These are phyloP conservation scores for Salticus scenicus DNA, from an alignment of 2,888 invertebrate genomes.

Conservation along the genomic window DNA sequence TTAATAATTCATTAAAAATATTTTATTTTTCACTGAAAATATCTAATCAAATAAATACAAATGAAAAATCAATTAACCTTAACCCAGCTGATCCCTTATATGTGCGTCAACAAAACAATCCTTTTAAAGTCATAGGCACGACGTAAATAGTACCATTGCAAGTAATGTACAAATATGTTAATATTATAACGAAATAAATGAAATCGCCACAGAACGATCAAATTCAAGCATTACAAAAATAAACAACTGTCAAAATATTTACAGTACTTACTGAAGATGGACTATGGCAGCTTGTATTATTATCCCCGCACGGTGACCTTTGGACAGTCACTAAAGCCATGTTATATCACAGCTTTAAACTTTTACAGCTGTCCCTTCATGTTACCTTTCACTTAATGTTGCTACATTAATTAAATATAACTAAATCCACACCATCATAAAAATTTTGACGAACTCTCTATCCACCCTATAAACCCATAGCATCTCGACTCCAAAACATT, in stretches of 20 bases:
- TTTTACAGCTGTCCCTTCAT: too few species aligned
- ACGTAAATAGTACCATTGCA: not conserved
- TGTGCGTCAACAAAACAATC: conserved; percentile 26
- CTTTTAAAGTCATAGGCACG: conserved; percentile 16
- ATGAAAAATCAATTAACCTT: not conserved
- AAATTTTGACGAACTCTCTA: conserved; percentile 40
- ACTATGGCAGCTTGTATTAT: conserved; percentile 36
- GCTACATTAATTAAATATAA: conserved; percentile 29
- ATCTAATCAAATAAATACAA: too few species aligned
- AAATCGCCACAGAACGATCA: not conserved
- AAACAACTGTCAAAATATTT: conserved; percentile 3
- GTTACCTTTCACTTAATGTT: not conserved
- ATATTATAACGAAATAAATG: too few species aligned
- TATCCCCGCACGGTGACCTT: conserved; percentile 65
- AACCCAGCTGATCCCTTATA: conserved; percentile 22
- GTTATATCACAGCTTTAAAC: conserved; percentile 25
- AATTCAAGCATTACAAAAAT: not conserved
- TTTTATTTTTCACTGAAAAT: too few species aligned
- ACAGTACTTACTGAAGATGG: conserved; percentile 51
- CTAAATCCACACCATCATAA: conserved; percentile 7
- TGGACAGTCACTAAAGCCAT: conserved; percentile 69
- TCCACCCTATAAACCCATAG: conserved; percentile 63
- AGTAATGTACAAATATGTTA: not conserved
- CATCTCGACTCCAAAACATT: conserved; percentile 45
- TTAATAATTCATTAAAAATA: too few species aligned